Evolutionary conservation across 2,797 vertebrate species (phyloP), one percentile per base, ranked within the genome.

Genomic region (Eupleurogrammus muticus): DNA sequence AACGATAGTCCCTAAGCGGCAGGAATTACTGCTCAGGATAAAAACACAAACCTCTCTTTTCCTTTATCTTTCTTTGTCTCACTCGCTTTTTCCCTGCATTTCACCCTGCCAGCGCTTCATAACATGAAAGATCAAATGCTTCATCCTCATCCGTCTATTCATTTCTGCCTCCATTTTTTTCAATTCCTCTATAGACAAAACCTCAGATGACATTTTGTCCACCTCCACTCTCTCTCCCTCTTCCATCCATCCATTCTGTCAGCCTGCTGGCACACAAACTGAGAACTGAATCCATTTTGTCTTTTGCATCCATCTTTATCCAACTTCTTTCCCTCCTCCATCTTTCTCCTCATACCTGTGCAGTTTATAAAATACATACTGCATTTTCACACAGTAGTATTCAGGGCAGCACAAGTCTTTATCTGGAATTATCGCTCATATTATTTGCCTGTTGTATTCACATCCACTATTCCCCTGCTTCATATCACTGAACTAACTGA

Each of bases 1-100:
- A 80, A 64, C 38, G 74, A 80, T 51, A 84, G 85, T 51, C 87
- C 88, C 80, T 38, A 56, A 75, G 85, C 66, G 66, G 75, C 75
- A 42, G 56, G 53, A 52, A 59, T n/a, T 24, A 59, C 10, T 36
- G 1, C 10, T 52, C 48, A 9, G 64, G 50, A 68, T 9, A 34
- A 81, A 63, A 61, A 44, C 38, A 38, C 49, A 28, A 17, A 12
- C 51, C 14, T 28, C 24, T 28, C 17, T 28, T 17, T 32, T 17
- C 8, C 14, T 53, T 53, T n/a, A 34, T 53, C 14, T 52, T 32
- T 61, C 60, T 49, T 20, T 66, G 20, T 64, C 66, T 49, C 20
- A 5, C 16, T 70, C n/a, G 0, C 14, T 52, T 21, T 16, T 58
- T 58, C 20, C 61, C 69, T 36, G 17, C n/a, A n/a, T 61, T 19